Evolutionary conservation across 2,797 vertebrate species (phyloP), one percentile per base, ranked within the genome.

Genomic region (Melanotaenia pygmaea): DNA sequence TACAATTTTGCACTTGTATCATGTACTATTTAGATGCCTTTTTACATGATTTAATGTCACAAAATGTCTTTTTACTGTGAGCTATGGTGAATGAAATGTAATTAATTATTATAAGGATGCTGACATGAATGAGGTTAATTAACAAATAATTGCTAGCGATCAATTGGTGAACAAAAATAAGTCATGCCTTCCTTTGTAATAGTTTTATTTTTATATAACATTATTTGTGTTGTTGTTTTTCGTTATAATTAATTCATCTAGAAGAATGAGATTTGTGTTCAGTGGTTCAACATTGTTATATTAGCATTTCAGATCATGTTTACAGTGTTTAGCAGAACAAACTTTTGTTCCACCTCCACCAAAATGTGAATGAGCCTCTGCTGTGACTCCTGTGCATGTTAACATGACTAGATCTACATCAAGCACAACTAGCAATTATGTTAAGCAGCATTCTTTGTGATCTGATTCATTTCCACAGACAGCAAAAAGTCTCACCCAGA

Each of bases 1-100:
- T 86, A 89, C 72, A 3, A 90, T 81, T 91, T 92, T 93, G 91
- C 92, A 92, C 92, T 91, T 92, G 84, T 89, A 88, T 89, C 88
- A 86, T 90, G 91, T 92, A 69, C 86, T 91, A 86, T 88, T 88
- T 87, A 89, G 85, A 91, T 90, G 90, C 87, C 89, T 92, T 92
- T 92, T 82, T 88, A 89, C 87, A 80, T 92, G 51, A 87, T 84
- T 92, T 86, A 72, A 84, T 66, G 77, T 88, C 86, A 88, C 75
- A 70, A 77, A 74, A 85, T 75, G 72, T 88, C 70, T 88, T 90
- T 90, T 72, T 86, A 84, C 84, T 32, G 73, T 61, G 34, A 85
- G 79, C 80, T 76, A 60, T 18, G 69, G 62, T 59, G 77, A 85
- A 80, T 76, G 56, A 81, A 77, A 66, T 65, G 74, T 84, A 53